Evolutionary conservation across 2,797 vertebrate genomes (phyloP), one percentile per base, ranked within the genome.

Genomic region (Syngnathus rostellatus): DNA sequence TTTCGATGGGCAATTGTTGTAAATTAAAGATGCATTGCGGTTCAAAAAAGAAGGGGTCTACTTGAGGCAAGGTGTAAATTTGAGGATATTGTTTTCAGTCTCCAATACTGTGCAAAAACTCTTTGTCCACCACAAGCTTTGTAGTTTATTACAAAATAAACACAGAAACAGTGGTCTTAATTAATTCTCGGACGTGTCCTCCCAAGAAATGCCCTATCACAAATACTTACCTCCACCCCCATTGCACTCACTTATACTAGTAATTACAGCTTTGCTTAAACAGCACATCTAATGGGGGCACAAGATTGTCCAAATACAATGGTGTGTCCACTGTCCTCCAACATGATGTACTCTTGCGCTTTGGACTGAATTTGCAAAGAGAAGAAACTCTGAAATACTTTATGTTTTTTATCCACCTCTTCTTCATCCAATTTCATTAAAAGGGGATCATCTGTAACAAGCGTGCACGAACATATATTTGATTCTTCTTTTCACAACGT

Each of bases 321-420:
- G 64, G 70, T 43, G 63, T 63, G 66, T 63, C 75, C 79, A 77
- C 76, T 63, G 66, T 63, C 75, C 79, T 76, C 76, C 78, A 45
- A 68, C 71, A 74, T 87, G 83, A 88, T 83, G 83, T 91, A 82
- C 86, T 77, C 8, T n/a, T 60, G 6, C 11, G 31, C 17, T 50
- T 77, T 82, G 69, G 67, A 85, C 85, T 82, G 78, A 75, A 64
- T 84, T 79, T 72, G 87, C 85, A 83, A 71, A 89, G 84, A 66
- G 40, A 58, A 37, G 17, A 45, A 46, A 62, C 17, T 62, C 59
- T 23, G 41, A 62, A 62, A 19, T 46, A 39, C 17, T 37, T 23
- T 64, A 21, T 38, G 2, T 0, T 6, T 51, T 64, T 41, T 43
- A 40, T 21, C 10, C 38, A 21, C 37, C 4, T 64, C 68, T 63